These are phyloP conservation scores for Agrotis segetum DNA, from an alignment of 2,888 invertebrate species.

Conservation along the genomic window DNA sequence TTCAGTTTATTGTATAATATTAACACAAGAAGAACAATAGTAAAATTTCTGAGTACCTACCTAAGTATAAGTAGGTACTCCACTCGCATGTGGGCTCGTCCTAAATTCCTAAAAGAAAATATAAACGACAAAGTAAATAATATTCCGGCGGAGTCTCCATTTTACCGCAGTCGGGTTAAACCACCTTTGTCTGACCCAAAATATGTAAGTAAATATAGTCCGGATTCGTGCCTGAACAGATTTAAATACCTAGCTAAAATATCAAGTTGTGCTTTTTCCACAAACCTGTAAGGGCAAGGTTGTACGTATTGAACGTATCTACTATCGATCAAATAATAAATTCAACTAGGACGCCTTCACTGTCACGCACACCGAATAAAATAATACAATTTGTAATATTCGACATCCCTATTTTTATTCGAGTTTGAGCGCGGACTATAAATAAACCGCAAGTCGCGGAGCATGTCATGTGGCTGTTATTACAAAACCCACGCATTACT, in stretches of 20 bases:
- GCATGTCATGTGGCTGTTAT: constrained; percentile 74
- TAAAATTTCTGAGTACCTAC: constrained; percentile 5
- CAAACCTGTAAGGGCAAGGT: constrained; percentile 52
- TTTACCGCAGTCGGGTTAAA: constrained; percentile 47
- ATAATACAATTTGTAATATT: constrained; percentile 70
- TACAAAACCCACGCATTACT: constrained; percentile 66
- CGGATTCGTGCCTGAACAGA: constrained; percentile 55
- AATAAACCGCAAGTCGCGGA: constrained; percentile 60
- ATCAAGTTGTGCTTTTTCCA: constrained; percentile 52
- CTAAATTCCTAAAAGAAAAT: constrained; percentile 33
- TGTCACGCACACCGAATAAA: constrained; percentile 70
- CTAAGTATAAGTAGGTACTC: neutral
- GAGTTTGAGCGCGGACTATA: constrained; percentile 60
- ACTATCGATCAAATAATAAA: constrained; percentile 71
- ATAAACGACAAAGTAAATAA: constrained; percentile 38
- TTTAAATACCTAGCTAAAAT: constrained; percentile 63
- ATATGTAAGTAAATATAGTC: constrained; percentile 57
- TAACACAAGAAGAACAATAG: constrained; percentile 33
- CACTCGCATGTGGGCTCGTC: constrained; percentile 20
- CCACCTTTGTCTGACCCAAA: constrained; percentile 51
- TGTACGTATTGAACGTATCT: constrained; percentile 62
- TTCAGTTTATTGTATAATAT: constrained; percentile 33
- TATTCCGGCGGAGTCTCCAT: constrained; percentile 42
- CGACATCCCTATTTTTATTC: constrained; percentile 68
- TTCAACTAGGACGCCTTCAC: constrained; percentile 64